These are phyloP conservation scores for Cephonodes hylas DNA, from an alignment of 2,888 invertebrate species.

Conservation along the genomic window DNA sequence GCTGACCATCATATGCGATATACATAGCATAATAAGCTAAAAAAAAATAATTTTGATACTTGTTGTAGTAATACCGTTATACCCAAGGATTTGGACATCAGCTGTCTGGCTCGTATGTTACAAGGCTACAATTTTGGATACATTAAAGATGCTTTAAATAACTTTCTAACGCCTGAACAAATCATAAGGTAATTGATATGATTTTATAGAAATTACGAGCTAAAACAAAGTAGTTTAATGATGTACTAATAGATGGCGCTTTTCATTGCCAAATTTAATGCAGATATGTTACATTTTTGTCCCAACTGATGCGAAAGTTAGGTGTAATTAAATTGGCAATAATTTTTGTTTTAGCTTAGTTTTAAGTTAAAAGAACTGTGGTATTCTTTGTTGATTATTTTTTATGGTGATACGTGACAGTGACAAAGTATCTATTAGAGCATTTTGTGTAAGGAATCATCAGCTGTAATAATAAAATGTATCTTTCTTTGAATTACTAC, in stretches of 20 bases:
- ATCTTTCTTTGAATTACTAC: no score
- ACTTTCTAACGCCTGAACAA: slow-evolving; percentile 48
- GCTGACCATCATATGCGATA: not conserved
- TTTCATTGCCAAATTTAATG: not conserved
- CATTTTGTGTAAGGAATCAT: no score
- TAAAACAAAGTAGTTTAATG: not conserved
- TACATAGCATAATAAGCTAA: not conserved
- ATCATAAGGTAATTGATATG: slow-evolving; percentile 42
- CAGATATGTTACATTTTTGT: not conserved
- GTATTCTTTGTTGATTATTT: no score
- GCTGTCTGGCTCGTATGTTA: slow-evolving; percentile 47
- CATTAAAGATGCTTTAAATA: slow-evolving; percentile 39
- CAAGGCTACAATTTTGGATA: slow-evolving; percentile 53
- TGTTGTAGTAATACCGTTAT: slow-evolving; percentile 50
- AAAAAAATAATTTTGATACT: not conserved
- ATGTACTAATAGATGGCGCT: not conserved
- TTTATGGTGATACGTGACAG: no score
- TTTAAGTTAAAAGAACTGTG: no score
- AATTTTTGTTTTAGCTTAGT: no score
- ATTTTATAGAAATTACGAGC: not conserved
- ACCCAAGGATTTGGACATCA: slow-evolving; percentile 48
- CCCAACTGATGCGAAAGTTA: no score
- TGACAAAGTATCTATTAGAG: no score
- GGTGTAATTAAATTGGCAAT: no score
- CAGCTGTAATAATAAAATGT: no score